Evolutionary conservation across 2,888 invertebrate genomes (phyloP).

Genomic region (Glyphotaelius pellucidus): DNA sequence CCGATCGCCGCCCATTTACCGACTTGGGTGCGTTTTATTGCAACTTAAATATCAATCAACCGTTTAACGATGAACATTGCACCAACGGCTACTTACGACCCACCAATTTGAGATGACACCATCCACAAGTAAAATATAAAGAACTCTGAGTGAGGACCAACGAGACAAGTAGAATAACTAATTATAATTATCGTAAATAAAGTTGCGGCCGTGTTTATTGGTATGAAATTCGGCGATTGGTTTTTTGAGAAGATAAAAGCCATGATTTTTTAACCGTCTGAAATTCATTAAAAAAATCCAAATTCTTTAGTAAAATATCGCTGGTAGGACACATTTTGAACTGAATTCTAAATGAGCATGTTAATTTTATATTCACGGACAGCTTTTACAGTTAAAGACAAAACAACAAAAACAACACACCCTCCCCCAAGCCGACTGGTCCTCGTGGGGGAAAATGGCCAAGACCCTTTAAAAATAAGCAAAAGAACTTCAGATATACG

Average conservation of each 20-base stretch:
- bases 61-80: not conserved
- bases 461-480: too few relatives aligned
- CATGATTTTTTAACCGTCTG: not conserved
- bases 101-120: not conserved
- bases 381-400: too few relatives aligned
- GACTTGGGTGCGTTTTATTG: not conserved
- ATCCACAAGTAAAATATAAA: not conserved
- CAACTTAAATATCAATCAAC: conserved; percentile 3
- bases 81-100: not conserved
- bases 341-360: too few relatives aligned
- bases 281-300: not conserved
- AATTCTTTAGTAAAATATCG: too few relatives aligned
- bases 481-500: too few relatives aligned
- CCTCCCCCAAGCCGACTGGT: too few relatives aligned
- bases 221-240: not conserved
- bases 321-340: too few relatives aligned
- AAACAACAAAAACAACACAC: too few relatives aligned
- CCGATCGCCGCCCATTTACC: conserved; percentile 11
- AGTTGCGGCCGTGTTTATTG: too few relatives aligned
- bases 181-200: not conserved
- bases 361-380: too few relatives aligned
- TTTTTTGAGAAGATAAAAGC: not conserved
- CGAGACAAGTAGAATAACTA: not conserved
- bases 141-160: not conserved
- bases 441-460: too few relatives aligned